Evolutionary conservation across 1,140 invertebrate species (phyloP).

Genomic region (Ips typographus): DNA sequence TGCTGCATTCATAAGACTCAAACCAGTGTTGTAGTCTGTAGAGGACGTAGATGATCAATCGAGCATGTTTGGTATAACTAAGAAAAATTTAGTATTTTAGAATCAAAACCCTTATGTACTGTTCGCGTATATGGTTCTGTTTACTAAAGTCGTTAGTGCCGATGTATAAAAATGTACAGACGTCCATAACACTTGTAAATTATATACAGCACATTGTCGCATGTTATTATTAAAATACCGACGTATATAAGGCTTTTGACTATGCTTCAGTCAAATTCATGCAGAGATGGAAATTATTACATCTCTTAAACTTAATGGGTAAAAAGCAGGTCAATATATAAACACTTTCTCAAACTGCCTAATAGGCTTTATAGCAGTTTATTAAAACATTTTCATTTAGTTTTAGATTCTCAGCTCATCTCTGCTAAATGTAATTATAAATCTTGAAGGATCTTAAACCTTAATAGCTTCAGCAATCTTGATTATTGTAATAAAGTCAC

Average conservation of each 20-base stretch:
- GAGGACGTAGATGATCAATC: conserved; percentile 40
- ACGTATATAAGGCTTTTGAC: conserved; percentile 34
- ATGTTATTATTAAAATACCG: conserved; percentile 10
- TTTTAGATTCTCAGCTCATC: background rate
- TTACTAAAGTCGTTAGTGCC: too few species aligned
- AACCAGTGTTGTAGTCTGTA: conserved; percentile 45
- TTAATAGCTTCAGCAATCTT: conserved; percentile 4
- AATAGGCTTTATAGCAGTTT: background rate
- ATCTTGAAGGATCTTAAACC: background rate
- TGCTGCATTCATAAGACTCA: conserved; percentile 41
- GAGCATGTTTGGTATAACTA: conserved; percentile 41
- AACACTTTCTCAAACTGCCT: background rate
- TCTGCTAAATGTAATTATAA: background rate
- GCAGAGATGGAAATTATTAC: too few species aligned
- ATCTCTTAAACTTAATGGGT: background rate
- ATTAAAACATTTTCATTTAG: conserved; percentile 1
- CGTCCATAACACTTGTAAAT: conserved; percentile 28
- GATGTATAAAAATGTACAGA: too few species aligned
- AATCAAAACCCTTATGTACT: conserved; percentile 36
- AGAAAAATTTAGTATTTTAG: conserved; percentile 37
- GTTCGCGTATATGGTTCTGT: too few species aligned
- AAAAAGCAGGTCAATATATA: background rate
- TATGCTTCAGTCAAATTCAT: background rate
- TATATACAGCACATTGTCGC: conserved; percentile 28
- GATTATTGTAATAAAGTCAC: conserved; percentile 51